Evolutionary conservation across 2,888 invertebrate species (phyloP), one percentile per base, ranked within the genome.

Genomic region (Lomographa bimaculata): DNA sequence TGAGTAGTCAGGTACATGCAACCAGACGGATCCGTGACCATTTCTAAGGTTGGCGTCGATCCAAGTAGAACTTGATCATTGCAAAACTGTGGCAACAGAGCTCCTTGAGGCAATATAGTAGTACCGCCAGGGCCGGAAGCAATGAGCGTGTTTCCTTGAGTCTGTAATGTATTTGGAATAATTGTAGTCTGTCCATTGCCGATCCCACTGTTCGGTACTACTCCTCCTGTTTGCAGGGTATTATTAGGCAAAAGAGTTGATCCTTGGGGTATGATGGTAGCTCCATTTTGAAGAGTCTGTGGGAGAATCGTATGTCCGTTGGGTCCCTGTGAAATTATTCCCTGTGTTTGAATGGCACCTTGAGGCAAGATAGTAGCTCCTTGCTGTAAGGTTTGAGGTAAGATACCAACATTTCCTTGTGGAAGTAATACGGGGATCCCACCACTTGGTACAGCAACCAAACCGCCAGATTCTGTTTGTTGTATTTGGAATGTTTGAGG

Each of bases 1-100:
- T 94, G 94, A 7, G 92, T 89, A 23, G 91, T 86, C 37, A 92
- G 69, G 62, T 92, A 90, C 79, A 92, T 91, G 48, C 90, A 90
- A 2, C 90, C 90, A 25, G 85, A 82, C 16, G 85, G 91, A 68
- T 92, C 91, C 5, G 91, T 90, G 6, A 92, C 92, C 91, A 92
- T 92, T 72, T 92, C 92, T 32, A 92, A 65, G 0, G 92, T 91
- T 6, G 92, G 92, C 2, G 92, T 82, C 0, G 92, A 91, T 12
- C 93, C 92, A 1, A 93, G 75, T 9, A 93, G 73, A 19, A 93
- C 83, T 74, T 92, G 93, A 56, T 93, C 92, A 54, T 90, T 90
- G 46, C 89, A 89, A 58, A 90, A 90, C 50, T 89, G 90, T 3
- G 90, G 90, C 29, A 90, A 57, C 27, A 90, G 57, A 25, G 93